Conservation (phyloP, 2,797 vertebrate species). For the Parauchenoglanis punctatus region DNA sequence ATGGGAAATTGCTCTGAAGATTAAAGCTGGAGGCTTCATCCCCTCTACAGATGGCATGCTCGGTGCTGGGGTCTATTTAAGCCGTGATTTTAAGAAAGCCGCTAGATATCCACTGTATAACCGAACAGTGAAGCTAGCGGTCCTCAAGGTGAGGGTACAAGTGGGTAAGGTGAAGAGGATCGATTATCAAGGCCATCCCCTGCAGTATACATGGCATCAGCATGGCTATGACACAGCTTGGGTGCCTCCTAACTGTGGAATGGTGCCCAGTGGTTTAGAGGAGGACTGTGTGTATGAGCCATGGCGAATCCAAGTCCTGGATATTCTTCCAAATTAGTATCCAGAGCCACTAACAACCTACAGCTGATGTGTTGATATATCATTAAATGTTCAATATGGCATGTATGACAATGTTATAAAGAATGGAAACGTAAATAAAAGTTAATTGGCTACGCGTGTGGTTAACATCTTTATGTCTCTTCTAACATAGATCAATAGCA, state of each 20-base stretch:
- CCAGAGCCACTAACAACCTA: not conserved
- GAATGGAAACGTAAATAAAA: too few relatives aligned
- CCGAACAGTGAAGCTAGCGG: conserved; percentile 49
- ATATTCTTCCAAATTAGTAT: not conserved
- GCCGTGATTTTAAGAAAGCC: conserved; percentile 29
- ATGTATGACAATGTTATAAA: too few relatives aligned
- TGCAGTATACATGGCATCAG: conserved; percentile 66
- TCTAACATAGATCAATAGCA: too few relatives aligned
- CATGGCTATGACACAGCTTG: conserved; percentile 71
- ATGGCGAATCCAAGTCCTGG: not conserved
- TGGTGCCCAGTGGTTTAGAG: conserved; percentile 52
- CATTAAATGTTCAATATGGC: too few relatives aligned
- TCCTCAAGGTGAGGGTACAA: conserved; percentile 61
- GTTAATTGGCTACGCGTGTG: too few relatives aligned
- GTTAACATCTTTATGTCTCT: too few relatives aligned
- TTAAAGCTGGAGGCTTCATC: conserved; percentile 27
- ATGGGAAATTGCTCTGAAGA: conserved; percentile 17
- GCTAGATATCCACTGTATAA: conserved; percentile 6
- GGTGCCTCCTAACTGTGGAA: conserved; percentile 72
- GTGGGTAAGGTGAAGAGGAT: conserved; percentile 69
- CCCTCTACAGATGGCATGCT: conserved; percentile 45
- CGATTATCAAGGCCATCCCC: conserved; percentile 65
- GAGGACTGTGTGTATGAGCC: conserved; percentile 46
- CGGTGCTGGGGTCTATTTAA: conserved; percentile 51
- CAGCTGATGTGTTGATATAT: not conserved